These are phyloP conservation scores for Pteropus rufus DNA, from an alignment of 2,797 vertebrate species.

Conservation along the genomic window DNA sequence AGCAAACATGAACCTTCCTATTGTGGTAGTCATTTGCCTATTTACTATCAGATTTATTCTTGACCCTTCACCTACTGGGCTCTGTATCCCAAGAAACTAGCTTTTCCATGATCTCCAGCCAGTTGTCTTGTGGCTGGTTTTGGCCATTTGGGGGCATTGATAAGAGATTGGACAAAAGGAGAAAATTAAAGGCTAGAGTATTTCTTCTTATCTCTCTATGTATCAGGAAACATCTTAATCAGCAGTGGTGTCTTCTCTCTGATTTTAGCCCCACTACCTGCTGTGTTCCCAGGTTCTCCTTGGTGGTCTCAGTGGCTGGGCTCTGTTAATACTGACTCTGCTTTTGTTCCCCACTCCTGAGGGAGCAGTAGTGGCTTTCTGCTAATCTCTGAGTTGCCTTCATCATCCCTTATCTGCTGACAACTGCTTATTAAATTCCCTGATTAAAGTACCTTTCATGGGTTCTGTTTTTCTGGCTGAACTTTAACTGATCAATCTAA, in stretches of 20 bases:
- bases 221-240: background rate
- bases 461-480: background rate
- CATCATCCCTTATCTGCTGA: background rate
- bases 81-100: background rate
- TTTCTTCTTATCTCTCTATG: background rate
- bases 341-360: background rate
- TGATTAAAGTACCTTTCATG: background rate
- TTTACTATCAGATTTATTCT: background rate
- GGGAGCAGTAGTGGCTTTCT: background rate
- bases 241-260: background rate
- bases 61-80: rapidly evolving
- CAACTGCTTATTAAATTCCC: background rate
- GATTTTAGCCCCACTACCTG: rapidly evolving
- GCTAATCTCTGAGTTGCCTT: background rate
- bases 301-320: background rate
- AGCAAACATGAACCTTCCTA: background rate
- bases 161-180: background rate
- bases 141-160: background rate
- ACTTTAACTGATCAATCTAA: background rate
- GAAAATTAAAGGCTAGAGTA: background rate
- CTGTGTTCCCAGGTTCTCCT: background rate
- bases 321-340: background rate
- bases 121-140: background rate
- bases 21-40: background rate
- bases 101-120: background rate